Conservation (phyloP, 2,888 invertebrate species). For the Drosophila lacicola region DNA sequence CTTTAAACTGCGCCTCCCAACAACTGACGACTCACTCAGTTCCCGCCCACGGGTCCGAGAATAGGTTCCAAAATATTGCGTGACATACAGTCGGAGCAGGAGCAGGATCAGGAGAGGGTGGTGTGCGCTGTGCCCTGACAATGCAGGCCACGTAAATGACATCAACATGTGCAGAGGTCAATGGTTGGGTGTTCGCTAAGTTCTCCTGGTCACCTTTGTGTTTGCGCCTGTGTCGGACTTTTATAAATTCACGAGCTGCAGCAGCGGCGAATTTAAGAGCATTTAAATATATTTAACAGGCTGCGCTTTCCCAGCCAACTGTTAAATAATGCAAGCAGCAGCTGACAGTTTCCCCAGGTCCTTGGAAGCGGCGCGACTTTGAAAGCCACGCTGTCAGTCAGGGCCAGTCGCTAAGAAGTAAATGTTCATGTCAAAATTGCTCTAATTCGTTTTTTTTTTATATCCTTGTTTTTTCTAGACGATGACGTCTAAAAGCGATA, state of each 20-base stretch:
- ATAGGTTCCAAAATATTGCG: slow-evolving; percentile 71
- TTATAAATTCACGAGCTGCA: slow-evolving; percentile 32
- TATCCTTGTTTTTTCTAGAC: slow-evolving; percentile 28
- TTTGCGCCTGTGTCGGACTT: slow-evolving; percentile 6
- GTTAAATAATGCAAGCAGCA: slow-evolving; percentile 64
- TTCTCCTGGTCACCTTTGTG: slow-evolving; percentile 1
- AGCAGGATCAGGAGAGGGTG: slow-evolving; percentile 1
- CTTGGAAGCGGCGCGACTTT: slow-evolving; percentile 41
- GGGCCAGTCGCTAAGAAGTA: slow-evolving; percentile 32
- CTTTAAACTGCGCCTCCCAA: slow-evolving; percentile 57
- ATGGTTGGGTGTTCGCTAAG: slow-evolving; percentile 23
- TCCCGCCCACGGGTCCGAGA: slow-evolving; percentile 20
- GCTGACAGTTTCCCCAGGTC: slow-evolving; percentile 45
- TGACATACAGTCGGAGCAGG: slow-evolving; percentile 52
- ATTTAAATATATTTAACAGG: slow-evolving; percentile 28
- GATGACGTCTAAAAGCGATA: slow-evolving; percentile 79
- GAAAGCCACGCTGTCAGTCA: slow-evolving; percentile 55
- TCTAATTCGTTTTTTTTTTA: slow-evolving; percentile 4
- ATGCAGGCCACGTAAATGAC: slow-evolving; percentile 58
- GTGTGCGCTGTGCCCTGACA: slow-evolving; percentile 11
- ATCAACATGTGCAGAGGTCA: slow-evolving; percentile 64
- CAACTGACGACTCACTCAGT: slow-evolving; percentile 61
- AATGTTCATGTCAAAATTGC: background rate
- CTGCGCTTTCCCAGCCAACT: slow-evolving; percentile 39
- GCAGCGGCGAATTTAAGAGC: slow-evolving; percentile 8